These are phyloP conservation scores for Bombyx mandarina DNA, from an alignment of 1,140 invertebrate genomes.

Conservation along the genomic window DNA sequence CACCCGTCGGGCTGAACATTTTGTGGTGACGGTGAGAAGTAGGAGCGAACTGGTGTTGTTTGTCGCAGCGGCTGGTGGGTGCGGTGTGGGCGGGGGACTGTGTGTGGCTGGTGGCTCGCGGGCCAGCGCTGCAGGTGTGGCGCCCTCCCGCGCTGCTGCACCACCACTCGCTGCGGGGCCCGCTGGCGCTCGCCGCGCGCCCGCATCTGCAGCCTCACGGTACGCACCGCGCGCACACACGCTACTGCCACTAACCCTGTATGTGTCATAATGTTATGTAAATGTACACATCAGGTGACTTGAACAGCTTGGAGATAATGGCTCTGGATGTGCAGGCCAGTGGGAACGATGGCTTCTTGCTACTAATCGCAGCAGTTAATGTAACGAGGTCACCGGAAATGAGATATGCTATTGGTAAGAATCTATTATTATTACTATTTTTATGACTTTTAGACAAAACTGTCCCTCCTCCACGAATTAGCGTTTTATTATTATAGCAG, in stretches of 20 bases:
- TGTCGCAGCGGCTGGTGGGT: conserved; percentile 41
- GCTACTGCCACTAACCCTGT: neutral
- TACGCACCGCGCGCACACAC: conserved; percentile 1
- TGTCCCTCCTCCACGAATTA: too few relatives aligned
- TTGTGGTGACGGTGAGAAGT: neutral
- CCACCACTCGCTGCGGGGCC: conserved; percentile 35
- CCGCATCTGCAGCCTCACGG: conserved; percentile 31
- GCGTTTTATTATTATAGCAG: too few relatives aligned
- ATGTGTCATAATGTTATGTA: neutral
- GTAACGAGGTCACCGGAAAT: conserved; percentile 75
- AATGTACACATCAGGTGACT: conserved; percentile 24
- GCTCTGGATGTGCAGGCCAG: conserved; percentile 59
- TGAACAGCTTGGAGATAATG: conserved; percentile 36
- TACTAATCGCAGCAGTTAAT: conserved; percentile 82
- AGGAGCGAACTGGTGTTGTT: neutral
- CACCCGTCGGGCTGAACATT: too few relatives aligned
- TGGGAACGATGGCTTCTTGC: conserved; percentile 76
- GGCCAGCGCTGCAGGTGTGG: conserved; percentile 48
- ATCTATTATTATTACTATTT: neutral
- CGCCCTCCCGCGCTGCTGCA: conserved; percentile 33
- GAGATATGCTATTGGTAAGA: conserved; percentile 39
- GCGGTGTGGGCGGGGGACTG: conserved; percentile 16
- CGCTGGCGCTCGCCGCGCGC: conserved; percentile 34
- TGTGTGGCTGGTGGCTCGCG: conserved; percentile 38
- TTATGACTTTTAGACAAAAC: too few relatives aligned